A percentile compares a stretch with the other conserved stretches of the same genome.
Evolutionary conservation across 2,888 invertebrate species (phyloP).

Genomic region (Altica lythri): DNA sequence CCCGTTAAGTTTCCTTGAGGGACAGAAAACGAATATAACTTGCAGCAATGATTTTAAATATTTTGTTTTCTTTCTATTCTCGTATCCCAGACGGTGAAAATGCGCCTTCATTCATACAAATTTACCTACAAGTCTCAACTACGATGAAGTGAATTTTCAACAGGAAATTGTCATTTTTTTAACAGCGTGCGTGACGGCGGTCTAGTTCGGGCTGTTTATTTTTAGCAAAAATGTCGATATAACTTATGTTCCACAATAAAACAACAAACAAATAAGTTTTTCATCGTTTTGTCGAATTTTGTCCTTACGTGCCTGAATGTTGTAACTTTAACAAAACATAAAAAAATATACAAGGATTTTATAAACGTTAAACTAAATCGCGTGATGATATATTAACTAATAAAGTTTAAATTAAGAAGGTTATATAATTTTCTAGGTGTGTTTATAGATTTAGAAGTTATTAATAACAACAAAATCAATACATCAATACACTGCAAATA

Average conservation of each 20-base stretch:
- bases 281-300: conserved; percentile 3
- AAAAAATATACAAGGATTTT: background rate
- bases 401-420: too few species aligned
- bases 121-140: too few species aligned
- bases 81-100: too few species aligned
- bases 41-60: too few species aligned
- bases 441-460: too few species aligned
- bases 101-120: too few species aligned
- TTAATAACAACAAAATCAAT: too few species aligned
- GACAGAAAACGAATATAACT: too few species aligned
- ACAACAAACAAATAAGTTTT: conserved; percentile 11
- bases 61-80: too few species aligned
- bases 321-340: background rate
- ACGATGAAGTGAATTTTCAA: conserved; percentile 6
- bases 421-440: too few species aligned
- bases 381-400: background rate
- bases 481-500: too few species aligned
- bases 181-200: conserved; percentile 3
- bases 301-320: conserved; percentile 1
- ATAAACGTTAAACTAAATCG: background rate
- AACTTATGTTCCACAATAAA: conserved; percentile 9
- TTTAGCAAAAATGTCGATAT: conserved; percentile 4
- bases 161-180: conserved; percentile 13
- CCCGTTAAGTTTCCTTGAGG: too few species aligned
- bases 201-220: background rate